These are phyloP conservation scores for Pterocles burchelli DNA, from an alignment of 2,113 vertebrate genomes.

Conservation along the genomic window DNA sequence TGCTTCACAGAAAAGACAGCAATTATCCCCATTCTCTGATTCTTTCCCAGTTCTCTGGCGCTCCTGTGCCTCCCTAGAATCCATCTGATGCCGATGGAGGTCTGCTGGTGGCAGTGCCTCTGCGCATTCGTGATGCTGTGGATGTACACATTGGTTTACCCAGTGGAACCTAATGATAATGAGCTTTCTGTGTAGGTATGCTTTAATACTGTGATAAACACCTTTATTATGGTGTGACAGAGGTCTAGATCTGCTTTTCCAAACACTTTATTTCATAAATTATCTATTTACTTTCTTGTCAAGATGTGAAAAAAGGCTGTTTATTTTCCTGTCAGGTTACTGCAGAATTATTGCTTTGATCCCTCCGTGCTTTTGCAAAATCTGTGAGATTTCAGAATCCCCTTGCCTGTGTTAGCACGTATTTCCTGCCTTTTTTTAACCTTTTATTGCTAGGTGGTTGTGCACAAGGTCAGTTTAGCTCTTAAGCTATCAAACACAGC, in stretches of 20 bases:
- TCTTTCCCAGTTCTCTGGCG: neutral
- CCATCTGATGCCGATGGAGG: neutral
- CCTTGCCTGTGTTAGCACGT: neutral
- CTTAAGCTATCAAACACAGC: neutral
- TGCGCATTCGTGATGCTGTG: neutral
- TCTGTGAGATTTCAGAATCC: neutral
- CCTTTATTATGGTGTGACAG: neutral
- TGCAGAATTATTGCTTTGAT: neutral
- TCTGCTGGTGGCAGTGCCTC: neutral
- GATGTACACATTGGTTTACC: neutral
- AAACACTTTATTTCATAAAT: constrained; percentile 16
- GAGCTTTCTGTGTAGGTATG: neutral
- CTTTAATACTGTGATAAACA: neutral
- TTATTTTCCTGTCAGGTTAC: neutral
- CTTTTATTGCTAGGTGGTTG: neutral
- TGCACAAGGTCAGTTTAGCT: neutral
- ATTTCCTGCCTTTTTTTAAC: neutral
- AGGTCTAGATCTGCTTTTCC: neutral
- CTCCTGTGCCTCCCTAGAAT: neutral
- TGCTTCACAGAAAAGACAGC: constrained; percentile 24
- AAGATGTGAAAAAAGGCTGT: neutral
- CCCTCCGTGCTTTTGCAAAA: neutral
- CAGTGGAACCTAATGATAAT: neutral
- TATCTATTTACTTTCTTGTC: constrained; percentile 1
- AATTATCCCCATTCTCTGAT: neutral